Conservation (phyloP, 2,888 invertebrate species). For the Diplazon laetatorius region DNA sequence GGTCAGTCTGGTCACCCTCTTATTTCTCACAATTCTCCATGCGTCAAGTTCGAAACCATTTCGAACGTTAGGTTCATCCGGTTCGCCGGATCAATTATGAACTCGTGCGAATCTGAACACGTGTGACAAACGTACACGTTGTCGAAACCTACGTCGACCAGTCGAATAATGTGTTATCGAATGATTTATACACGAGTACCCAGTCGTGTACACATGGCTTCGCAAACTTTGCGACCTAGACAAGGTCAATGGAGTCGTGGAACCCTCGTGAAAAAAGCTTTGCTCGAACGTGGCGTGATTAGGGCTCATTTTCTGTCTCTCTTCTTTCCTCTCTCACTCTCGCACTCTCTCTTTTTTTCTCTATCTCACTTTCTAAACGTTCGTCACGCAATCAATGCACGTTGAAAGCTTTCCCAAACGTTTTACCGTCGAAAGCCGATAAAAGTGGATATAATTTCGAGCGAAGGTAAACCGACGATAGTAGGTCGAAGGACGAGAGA, state of each 20-base stretch:
- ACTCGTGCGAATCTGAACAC: background rate
- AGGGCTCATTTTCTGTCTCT: background rate
- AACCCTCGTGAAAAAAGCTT: background rate
- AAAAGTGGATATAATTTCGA: constrained; percentile 36
- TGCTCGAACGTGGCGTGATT: background rate
- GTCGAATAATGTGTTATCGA: constrained; percentile 1
- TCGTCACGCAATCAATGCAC: constrained; percentile 12
- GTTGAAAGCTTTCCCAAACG: constrained; percentile 2
- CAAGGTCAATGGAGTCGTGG: constrained; percentile 42
- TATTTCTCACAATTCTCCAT: too few relatives aligned
- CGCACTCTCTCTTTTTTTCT: background rate
- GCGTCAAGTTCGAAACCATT: too few relatives aligned
- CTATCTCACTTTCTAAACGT: background rate
- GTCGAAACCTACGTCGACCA: background rate
- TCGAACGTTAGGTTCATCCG: too few relatives aligned
- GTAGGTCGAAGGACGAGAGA: constrained; percentile 19
- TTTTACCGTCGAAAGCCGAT: constrained; percentile 50
- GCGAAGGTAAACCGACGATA: background rate
- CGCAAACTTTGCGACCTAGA: background rate
- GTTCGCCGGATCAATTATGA: background rate
- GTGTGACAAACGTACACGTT: background rate
- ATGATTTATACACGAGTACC: background rate
- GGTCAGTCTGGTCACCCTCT: too few relatives aligned
- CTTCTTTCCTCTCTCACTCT: background rate
- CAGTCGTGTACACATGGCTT: background rate